Conservation (phyloP, 2,888 invertebrate genomes). For the Brachynemurus nebulosus region DNA sequence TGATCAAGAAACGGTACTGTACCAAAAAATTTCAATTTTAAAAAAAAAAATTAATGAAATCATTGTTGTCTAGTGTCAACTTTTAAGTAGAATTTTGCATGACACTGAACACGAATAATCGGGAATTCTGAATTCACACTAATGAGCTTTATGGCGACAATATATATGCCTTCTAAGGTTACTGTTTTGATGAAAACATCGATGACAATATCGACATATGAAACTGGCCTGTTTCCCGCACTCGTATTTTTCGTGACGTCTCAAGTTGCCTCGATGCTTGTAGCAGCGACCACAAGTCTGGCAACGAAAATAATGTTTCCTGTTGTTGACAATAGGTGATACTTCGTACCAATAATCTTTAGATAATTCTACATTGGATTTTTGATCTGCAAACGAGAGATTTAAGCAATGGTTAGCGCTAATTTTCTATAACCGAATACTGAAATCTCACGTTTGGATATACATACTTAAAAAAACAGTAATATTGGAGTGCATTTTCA, state of each 20-base stretch:
- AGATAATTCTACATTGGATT: neutral
- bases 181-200: conserved; percentile 40
- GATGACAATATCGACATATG: conserved; percentile 48
- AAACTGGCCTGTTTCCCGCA: conserved; percentile 51
- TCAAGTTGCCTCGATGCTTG: conserved; percentile 64
- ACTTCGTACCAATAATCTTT: neutral
- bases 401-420: conserved; percentile 4
- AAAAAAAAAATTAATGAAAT: no score
- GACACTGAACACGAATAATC: no score
- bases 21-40: no score
- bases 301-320: conserved; percentile 1
- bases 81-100: no score
- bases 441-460: neutral
- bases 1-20: no score
- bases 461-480: neutral
- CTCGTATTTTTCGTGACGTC: conserved; percentile 58
- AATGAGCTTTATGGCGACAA: no score
- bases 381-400: conserved; percentile 7
- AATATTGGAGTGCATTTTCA: no score
- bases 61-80: no score
- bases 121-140: no score
- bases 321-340: neutral
- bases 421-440: neutral
- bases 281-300: conserved; percentile 63
- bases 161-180: conserved; percentile 33